A percentile compares a stretch with the other conserved stretches of the same genome.
These are phyloP conservation scores for Ammospiza caudacuta DNA, from an alignment of 2,113 vertebrate genomes.

Conservation along the genomic window DNA sequence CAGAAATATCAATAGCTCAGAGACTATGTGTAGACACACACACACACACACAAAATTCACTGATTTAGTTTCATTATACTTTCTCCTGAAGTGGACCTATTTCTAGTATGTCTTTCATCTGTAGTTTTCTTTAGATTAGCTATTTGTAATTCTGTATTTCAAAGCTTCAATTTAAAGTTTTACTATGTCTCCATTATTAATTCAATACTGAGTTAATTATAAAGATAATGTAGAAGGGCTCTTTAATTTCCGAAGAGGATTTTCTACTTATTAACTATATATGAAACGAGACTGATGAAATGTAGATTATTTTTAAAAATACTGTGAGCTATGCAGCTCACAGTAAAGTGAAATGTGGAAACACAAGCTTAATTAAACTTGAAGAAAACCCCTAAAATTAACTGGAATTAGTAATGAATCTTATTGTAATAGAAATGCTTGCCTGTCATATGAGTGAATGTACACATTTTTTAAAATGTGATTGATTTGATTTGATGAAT, in stretches of 20 bases:
- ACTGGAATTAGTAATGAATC: neutral
- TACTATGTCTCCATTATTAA: constrained; percentile 12
- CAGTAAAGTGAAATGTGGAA: neutral
- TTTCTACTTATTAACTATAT: constrained; percentile 40
- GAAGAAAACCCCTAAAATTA: neutral
- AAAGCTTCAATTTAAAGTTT: constrained; percentile 16
- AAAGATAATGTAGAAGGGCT: neutral
- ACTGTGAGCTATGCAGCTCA: neutral
- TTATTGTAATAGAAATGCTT: neutral
- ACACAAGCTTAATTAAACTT: constrained; percentile 23
- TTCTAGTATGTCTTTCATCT: neutral
- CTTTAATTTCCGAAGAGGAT: constrained; percentile 33
- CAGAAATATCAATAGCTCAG: neutral
- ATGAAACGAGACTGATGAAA: constrained; percentile 12
- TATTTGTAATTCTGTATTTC: constrained; percentile 30
- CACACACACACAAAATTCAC: neutral
- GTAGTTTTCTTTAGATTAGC: constrained; percentile 24
- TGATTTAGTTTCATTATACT: neutral
- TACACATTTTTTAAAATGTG: neutral
- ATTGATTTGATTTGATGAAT: neutral
- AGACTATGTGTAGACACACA: neutral
- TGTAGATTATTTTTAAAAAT: neutral
- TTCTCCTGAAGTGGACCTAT: neutral
- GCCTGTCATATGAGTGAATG: neutral
- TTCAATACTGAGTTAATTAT: constrained; percentile 44